A percentile compares a stretch with the other conserved stretches of the same genome.
phyloP scores from a whole-genome alignment of 37 sponge, comb jelly and placozoan genomes.

The Oopsacas minuta region DNA sequence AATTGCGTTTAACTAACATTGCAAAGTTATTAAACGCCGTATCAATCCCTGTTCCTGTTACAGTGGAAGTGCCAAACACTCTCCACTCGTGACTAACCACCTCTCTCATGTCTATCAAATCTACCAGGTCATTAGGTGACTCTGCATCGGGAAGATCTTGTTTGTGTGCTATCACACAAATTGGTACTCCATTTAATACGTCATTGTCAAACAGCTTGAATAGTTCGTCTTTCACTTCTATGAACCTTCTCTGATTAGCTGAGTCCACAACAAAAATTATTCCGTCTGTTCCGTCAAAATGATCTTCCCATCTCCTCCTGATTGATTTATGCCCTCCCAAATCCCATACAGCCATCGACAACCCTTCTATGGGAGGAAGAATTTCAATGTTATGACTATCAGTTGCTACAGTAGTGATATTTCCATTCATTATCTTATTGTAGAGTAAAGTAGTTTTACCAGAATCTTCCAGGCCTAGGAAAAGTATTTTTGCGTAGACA shows the following conservation, averaged over 20 bases:
- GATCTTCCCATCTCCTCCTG: neutral
- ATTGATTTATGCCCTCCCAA: neutral
- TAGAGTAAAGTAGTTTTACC: neutral
- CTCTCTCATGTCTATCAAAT: neutral
- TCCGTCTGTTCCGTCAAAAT: neutral
- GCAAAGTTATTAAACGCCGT: neutral
- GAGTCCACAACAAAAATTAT: neutral
- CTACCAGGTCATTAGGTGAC: neutral
- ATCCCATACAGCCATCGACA: neutral
- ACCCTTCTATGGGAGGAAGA: neutral
- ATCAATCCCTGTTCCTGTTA: slow-evolving; percentile 10
- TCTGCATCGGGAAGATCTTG: neutral
- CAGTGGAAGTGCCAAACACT: neutral
- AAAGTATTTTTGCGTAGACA: neutral
- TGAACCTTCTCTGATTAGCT: neutral
- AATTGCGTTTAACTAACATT: neutral
- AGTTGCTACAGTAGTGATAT: neutral
- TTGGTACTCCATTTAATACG: neutral
- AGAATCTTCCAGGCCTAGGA: neutral
- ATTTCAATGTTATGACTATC: neutral
- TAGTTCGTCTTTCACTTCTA: slow-evolving; percentile 1
- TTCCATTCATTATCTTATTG: neutral
- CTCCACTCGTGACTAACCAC: neutral
- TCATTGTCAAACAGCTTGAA: neutral
- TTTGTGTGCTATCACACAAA: slow-evolving; percentile 17